Conservation (phyloP, 1,140 invertebrate species). For the Tribolium castaneum region DNA sequence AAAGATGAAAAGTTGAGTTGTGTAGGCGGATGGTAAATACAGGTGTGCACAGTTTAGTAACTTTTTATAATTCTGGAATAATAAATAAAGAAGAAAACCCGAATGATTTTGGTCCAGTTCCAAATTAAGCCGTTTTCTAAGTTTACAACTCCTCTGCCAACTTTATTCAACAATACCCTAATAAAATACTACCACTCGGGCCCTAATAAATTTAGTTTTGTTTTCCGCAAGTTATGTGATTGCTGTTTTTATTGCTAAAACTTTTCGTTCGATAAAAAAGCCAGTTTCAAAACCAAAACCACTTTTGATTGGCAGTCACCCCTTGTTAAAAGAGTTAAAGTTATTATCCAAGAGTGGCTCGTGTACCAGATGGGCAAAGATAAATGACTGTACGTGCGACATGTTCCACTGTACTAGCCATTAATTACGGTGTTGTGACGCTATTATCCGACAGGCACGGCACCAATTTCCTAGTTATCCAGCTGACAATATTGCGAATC, state of each 20-base stretch:
- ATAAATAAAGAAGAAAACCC: not conserved
- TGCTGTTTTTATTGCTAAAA: not conserved
- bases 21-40: not conserved
- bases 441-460: conserved; percentile 22
- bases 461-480: conserved; percentile 25
- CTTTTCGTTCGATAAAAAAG: not conserved
- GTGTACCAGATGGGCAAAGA: conserved; percentile 11
- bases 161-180: not conserved
- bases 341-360: conserved; percentile 7
- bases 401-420: conserved; percentile 10
- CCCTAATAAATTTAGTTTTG: not conserved
- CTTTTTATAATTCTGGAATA: no score
- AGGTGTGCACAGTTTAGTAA: no score
- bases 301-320: not conserved
- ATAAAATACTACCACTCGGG: not conserved
- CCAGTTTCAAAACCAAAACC: not conserved
- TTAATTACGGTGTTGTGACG: conserved; percentile 12
- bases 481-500: conserved; percentile 11
- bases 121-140: not conserved
- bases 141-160: not conserved
- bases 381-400: conserved; percentile 24
- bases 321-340: not conserved
- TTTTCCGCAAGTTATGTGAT: not conserved
- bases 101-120: not conserved
- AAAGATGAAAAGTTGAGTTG: not conserved